phyloP scores from a whole-genome alignment of 2,113 vertebrate genomes.

The Rafetus swinhoei region DNA sequence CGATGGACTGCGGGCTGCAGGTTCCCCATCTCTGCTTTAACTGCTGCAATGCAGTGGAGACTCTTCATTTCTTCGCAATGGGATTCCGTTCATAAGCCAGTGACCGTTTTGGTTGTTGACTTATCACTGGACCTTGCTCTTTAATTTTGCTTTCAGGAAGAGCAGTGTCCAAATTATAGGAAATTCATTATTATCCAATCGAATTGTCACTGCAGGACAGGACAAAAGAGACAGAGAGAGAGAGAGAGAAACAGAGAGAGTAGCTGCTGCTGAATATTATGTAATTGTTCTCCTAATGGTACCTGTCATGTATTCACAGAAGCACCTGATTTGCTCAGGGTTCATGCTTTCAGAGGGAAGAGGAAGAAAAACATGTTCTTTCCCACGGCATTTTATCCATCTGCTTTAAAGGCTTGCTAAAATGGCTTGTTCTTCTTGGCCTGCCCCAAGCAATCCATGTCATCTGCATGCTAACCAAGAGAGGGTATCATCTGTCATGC shows the following conservation, averaged over 20 bases:
- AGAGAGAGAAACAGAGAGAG: neutral
- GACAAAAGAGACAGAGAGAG: no score
- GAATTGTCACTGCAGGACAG: neutral
- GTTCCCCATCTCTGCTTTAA: no score
- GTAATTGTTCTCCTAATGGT: neutral
- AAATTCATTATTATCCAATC: neutral
- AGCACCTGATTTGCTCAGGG: neutral
- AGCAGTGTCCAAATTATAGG: neutral
- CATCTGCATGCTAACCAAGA: neutral
- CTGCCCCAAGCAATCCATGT: neutral
- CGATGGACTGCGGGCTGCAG: no score
- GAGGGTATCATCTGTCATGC: neutral
- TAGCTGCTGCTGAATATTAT: neutral
- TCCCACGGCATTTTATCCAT: neutral
- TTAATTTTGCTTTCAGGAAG: neutral
- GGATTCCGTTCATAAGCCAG: neutral
- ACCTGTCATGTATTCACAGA: neutral
- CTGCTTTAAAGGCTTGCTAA: neutral
- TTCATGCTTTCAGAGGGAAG: neutral
- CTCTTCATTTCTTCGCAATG: neutral
- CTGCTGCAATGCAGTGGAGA: no score
- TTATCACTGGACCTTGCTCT: neutral
- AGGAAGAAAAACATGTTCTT: fast-evolving
- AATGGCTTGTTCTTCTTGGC: neutral
- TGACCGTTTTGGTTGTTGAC: neutral